Percentiles rank a stretch among this genome's conserved stretches.
phyloP scores from a whole-genome alignment of 2,888 invertebrate species.

The Acheta domesticus region DNA sequence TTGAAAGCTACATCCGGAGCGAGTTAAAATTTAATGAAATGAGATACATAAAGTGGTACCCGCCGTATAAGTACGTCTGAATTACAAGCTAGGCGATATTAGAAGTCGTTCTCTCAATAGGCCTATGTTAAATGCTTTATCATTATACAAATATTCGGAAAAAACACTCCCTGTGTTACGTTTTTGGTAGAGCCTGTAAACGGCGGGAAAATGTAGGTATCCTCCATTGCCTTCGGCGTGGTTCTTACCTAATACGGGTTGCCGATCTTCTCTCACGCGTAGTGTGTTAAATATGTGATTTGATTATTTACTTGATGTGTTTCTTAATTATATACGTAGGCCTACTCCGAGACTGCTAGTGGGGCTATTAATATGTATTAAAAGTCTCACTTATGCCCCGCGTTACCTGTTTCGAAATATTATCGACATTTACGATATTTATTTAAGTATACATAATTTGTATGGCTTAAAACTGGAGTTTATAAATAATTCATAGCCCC shows the following conservation, averaged over 20 bases:
- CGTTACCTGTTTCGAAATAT: background rate
- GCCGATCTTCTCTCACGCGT: constrained; percentile 1
- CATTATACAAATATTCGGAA: background rate
- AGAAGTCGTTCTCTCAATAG: background rate
- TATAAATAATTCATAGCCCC: background rate
- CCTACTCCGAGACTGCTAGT: background rate
- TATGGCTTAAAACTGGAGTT: background rate
- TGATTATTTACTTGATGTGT: constrained; percentile 18
- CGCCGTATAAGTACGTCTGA: background rate
- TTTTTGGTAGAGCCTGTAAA: background rate
- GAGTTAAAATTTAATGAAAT: constrained; percentile 11
- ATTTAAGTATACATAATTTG: constrained; percentile 18
- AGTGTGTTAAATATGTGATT: constrained; percentile 9
- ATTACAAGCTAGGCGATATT: background rate
- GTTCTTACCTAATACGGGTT: background rate
- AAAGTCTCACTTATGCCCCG: constrained; percentile 9
- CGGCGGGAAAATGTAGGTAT: background rate
- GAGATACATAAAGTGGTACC: background rate
- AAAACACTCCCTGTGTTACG: constrained; percentile 2
- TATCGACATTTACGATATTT: constrained; percentile 4
- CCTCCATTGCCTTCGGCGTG: background rate
- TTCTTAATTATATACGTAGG: constrained; percentile 5
- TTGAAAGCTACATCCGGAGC: constrained; percentile 7
- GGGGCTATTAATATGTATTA: constrained; percentile 18
- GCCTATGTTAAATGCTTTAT: background rate